A percentile compares a stretch with the other conserved stretches of the same genome.
Conservation (phyloP, 2,797 vertebrate species). For the Thripadectes ignobilis region DNA sequence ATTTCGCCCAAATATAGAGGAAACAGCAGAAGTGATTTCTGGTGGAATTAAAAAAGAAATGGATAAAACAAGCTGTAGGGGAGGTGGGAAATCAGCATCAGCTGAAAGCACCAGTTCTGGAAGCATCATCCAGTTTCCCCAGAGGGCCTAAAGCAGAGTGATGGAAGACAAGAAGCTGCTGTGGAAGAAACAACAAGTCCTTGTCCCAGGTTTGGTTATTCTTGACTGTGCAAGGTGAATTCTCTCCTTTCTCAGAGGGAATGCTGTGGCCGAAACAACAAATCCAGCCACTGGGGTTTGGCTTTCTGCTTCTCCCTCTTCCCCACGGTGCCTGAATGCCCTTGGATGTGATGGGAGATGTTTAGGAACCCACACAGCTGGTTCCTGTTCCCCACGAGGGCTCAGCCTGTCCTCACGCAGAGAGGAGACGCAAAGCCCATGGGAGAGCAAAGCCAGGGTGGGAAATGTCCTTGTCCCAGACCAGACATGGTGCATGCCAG, state of each 20-base stretch:
- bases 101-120: not conserved
- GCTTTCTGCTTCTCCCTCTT: not conserved
- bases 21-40: not conserved
- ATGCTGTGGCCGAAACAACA: not conserved
- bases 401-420: not conserved
- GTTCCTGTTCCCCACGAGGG: not conserved
- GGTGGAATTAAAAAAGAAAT: not conserved
- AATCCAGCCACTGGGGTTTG: not conserved
- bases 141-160: not conserved
- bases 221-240: not conserved
- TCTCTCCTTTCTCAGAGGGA: not conserved
- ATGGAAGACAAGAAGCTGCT: not conserved
- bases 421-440: not conserved
- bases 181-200: not conserved
- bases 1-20: not conserved
- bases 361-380: not conserved
- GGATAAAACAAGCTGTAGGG: not conserved
- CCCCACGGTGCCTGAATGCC: not conserved
- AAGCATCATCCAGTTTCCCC: not conserved
- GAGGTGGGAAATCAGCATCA: not conserved
- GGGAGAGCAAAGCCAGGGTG: not conserved
- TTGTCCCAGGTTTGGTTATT: not conserved
- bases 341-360: too few relatives aligned
- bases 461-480: not conserved
- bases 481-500: not conserved